Conservation (phyloP, 2,888 invertebrate genomes). For the Acheta domesticus region DNA sequence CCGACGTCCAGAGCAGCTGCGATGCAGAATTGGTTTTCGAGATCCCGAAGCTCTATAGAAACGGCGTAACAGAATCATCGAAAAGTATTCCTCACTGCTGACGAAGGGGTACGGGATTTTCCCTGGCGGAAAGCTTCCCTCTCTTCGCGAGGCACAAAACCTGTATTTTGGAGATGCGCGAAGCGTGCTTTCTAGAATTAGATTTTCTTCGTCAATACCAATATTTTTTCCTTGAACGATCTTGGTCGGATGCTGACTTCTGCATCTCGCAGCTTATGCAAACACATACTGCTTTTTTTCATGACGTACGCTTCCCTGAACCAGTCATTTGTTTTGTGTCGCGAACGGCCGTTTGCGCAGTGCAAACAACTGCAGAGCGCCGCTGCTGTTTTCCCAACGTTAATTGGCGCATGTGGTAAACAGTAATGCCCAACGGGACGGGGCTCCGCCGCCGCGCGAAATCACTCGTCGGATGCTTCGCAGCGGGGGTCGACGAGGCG, state of each 20-base stretch:
- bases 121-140: no score
- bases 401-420: slow-evolving; percentile 4
- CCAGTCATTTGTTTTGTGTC: not conserved
- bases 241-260: not conserved
- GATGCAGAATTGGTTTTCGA: not conserved
- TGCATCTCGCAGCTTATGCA: not conserved
- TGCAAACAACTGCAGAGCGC: not conserved
- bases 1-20: slow-evolving; percentile 5
- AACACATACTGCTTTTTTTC: not conserved
- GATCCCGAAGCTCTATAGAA: not conserved
- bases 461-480: no score
- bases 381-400: not conserved
- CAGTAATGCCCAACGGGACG: not conserved
- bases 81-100: not conserved
- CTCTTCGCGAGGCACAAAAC: no score
- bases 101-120: not conserved
- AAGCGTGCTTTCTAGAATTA: no score
- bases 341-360: not conserved
- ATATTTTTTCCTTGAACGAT: slow-evolving; percentile 7
- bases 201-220: not conserved
- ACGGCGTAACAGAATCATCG: not conserved
- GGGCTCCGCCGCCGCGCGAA: no score
- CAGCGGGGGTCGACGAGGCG: no score
- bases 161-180: no score
- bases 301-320: not conserved